A percentile compares a stretch with the other conserved stretches of the same genome.
phyloP scores from a whole-genome alignment of 2,888 invertebrate species.

The Dascillus cervinus region DNA sequence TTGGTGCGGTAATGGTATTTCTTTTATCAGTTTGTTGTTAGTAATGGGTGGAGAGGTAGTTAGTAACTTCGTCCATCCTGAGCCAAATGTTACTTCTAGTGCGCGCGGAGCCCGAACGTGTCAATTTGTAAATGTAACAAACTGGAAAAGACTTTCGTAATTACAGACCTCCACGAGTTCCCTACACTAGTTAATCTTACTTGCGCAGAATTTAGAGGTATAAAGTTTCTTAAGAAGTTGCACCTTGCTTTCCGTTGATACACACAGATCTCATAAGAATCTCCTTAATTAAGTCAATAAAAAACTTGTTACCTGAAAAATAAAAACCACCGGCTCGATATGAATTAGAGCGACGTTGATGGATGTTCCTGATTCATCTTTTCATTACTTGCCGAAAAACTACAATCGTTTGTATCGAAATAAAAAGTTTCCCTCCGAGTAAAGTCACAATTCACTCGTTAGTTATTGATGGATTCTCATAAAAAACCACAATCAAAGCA shows the following conservation, averaged over 20 bases:
- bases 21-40: slow-evolving; percentile 29
- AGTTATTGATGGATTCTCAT: slow-evolving; percentile 21
- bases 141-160: slow-evolving; percentile 41
- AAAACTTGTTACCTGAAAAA: too few species aligned
- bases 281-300: too few species aligned
- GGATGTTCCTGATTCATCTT: too few species aligned
- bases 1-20: slow-evolving; percentile 16
- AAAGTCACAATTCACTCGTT: slow-evolving; percentile 6
- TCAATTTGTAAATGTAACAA: slow-evolving; percentile 41
- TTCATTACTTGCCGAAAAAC: slow-evolving; percentile 1
- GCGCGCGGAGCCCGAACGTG: slow-evolving; percentile 34
- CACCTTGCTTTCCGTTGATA: too few species aligned
- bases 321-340: too few species aligned
- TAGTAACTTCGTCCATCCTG: slow-evolving; percentile 30
- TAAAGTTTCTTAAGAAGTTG: too few species aligned
- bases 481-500: slow-evolving; percentile 34
- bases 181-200: slow-evolving; percentile 17
- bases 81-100: slow-evolving; percentile 26
- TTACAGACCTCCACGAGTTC: slow-evolving; percentile 32
- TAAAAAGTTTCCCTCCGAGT: slow-evolving; percentile 3
- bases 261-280: too few species aligned
- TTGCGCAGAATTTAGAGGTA: slow-evolving; percentile 11
- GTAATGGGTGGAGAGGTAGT: slow-evolving; percentile 34
- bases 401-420: slow-evolving; percentile 2
- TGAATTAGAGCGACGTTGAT: too few species aligned